These are phyloP conservation scores for Lasioglossum oenotherae DNA, from an alignment of 2,888 invertebrate genomes.

Conservation along the genomic window DNA sequence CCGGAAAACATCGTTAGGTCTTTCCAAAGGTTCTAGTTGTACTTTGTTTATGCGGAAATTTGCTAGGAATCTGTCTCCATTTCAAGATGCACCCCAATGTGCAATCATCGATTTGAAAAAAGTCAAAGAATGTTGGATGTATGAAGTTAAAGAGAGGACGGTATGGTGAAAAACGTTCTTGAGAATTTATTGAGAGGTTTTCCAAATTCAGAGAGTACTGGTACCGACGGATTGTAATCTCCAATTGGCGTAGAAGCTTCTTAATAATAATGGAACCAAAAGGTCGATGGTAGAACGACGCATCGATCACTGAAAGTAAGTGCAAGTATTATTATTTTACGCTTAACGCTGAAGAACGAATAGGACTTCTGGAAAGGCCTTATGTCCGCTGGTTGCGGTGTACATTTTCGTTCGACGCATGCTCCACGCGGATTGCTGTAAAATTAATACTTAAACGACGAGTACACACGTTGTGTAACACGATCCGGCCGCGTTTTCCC, in stretches of 20 bases:
- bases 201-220: not conserved
- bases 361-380: not conserved
- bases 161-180: no score
- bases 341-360: not conserved
- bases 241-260: not conserved
- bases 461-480: slow-evolving; percentile 47
- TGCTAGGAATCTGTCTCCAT: not conserved
- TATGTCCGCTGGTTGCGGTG: not conserved
- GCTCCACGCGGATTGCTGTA: slow-evolving; percentile 2
- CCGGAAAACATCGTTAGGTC: not conserved
- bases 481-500: slow-evolving; percentile 45
- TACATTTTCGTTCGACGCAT: not conserved
- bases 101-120: not conserved
- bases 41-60: not conserved
- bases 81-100: not conserved
- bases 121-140: not conserved
- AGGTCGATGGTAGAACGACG: not conserved
- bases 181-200: not conserved
- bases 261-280: not conserved
- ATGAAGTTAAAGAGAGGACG: not conserved
- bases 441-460: slow-evolving; percentile 27
- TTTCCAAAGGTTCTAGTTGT: not conserved
- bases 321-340: slow-evolving; percentile 6
- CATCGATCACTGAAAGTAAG: not conserved
- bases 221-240: not conserved